Conservation (phyloP, 2,113 vertebrate genomes). For the Pseudopipra pipra region DNA sequence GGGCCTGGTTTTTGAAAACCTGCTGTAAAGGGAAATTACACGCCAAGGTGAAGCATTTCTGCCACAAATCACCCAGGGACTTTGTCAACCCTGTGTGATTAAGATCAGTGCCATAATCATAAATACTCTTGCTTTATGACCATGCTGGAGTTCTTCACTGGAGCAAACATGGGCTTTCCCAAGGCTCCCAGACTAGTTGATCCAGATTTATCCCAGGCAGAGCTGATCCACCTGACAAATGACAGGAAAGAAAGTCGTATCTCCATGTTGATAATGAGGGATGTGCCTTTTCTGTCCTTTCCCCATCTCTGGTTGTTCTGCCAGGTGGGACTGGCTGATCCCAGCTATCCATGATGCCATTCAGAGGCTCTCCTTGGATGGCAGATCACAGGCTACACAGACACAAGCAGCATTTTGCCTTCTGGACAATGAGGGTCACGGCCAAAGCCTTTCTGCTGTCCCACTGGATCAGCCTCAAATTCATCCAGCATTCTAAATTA, state of each 20-base stretch:
- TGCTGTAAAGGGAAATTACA: constrained; percentile 35
- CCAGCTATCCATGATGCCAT: neutral
- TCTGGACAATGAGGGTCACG: neutral
- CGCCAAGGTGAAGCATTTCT: constrained; percentile 31
- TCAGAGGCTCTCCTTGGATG: neutral
- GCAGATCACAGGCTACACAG: neutral
- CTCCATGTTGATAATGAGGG: neutral
- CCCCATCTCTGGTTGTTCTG: neutral
- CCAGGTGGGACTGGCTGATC: neutral
- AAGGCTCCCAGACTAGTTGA: neutral
- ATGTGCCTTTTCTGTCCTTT: neutral
- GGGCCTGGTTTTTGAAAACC: neutral
- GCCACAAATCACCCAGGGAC: constrained; percentile 8
- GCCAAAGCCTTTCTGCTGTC: neutral
- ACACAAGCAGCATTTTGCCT: neutral
- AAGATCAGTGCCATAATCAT: neutral
- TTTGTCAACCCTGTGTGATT: constrained; percentile 15
- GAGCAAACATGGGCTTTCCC: neutral
- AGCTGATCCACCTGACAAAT: neutral
- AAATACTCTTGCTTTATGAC: constrained; percentile 48
- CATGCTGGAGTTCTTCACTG: neutral
- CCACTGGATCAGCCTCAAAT: neutral
- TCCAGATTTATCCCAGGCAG: neutral
- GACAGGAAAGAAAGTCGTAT: neutral
- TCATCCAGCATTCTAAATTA: neutral